Conservation (phyloP, 2,113 vertebrate species). For the Calyptomena viridis region DNA sequence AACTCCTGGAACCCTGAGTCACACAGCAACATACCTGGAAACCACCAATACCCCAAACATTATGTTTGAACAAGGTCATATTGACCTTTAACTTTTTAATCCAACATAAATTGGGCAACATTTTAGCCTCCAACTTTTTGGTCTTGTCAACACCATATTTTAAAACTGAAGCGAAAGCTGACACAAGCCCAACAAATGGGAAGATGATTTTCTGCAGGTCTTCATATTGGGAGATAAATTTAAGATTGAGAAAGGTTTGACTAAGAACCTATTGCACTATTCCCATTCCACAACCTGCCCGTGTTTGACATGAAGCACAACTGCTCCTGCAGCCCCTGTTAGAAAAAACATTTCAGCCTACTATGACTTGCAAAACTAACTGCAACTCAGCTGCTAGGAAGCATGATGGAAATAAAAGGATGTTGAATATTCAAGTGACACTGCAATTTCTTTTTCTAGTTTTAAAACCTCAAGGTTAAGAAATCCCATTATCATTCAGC, state of each 20-base stretch:
- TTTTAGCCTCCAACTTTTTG: not conserved
- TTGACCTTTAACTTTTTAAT: not conserved
- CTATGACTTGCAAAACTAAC: conserved; percentile 39
- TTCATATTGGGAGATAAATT: not conserved
- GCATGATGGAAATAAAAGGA: not conserved
- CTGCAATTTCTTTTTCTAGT: not conserved
- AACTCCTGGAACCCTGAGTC: not conserved
- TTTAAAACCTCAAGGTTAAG: not conserved
- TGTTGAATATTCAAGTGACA: not conserved
- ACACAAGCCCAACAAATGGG: not conserved
- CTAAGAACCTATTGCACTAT: not conserved
- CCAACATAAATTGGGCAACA: not conserved
- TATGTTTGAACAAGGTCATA: not conserved
- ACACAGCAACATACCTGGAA: not conserved
- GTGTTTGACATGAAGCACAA: not conserved
- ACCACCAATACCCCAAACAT: not conserved
- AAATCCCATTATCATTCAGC: not conserved
- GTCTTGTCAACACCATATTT: not conserved
- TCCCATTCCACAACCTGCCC: not conserved
- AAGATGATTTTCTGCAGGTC: not conserved
- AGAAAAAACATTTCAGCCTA: not conserved
- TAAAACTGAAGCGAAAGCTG: not conserved
- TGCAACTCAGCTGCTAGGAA: not conserved
- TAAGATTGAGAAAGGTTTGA: not conserved
- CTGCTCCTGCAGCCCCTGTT: not conserved